Evolutionary conservation across 2,113 vertebrate species (phyloP).

Genomic region (Pimephales promelas): DNA sequence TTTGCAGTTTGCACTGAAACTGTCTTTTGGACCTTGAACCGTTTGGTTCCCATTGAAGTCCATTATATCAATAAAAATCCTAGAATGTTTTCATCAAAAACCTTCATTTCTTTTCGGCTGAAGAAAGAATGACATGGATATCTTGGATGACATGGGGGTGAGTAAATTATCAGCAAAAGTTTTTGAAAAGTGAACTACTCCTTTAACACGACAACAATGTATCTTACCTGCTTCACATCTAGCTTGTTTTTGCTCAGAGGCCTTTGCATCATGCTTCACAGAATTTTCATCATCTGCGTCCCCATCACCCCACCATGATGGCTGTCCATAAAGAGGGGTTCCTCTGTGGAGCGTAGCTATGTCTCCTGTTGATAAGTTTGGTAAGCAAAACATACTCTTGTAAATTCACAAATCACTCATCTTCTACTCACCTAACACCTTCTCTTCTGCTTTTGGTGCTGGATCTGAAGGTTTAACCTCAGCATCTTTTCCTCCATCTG

Average conservation of each 20-base stretch:
- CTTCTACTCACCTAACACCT: constrained; percentile 77
- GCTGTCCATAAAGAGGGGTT: constrained; percentile 93
- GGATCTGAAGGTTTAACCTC: constrained; percentile 75
- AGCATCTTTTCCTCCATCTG: constrained; percentile 67
- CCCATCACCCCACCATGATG: constrained; percentile 96
- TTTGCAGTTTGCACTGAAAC: no score
- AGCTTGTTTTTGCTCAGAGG: constrained; percentile 77
- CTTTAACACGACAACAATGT: background rate
- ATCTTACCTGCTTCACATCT: constrained; percentile 76
- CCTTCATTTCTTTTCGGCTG: no score
- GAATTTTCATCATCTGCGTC: constrained; percentile 80
- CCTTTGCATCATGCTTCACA: constrained; percentile 78
- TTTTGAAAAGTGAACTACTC: no score
- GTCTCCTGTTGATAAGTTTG: constrained; percentile 65
- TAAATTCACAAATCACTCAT: background rate
- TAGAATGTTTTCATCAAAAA: no score
- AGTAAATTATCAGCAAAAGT: no score
- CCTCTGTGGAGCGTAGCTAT: constrained; percentile 83
- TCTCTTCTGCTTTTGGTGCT: constrained; percentile 81
- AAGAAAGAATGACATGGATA: no score
- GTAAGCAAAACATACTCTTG: background rate
- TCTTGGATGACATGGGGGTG: no score
- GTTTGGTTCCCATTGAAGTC: no score
- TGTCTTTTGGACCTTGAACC: no score
- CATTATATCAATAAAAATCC: no score